Evolutionary conservation across 2,797 vertebrate genomes (phyloP), one percentile per base, ranked within the genome.

Genomic region (Darevskia nairensis): DNA sequence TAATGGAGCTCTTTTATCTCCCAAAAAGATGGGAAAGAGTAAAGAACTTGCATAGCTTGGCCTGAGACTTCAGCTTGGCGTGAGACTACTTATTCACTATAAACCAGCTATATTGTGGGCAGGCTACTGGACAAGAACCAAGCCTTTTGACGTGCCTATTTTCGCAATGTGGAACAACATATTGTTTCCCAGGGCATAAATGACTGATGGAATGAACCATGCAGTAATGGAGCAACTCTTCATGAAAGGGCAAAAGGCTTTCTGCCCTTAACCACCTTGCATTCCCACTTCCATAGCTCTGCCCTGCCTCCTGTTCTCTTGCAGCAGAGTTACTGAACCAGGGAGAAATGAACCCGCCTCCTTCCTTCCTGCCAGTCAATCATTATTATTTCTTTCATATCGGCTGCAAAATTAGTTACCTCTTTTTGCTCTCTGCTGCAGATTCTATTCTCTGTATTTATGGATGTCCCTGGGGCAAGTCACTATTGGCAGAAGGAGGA

Each of bases 161-260:
- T 88, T 74, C 61, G 79, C 84, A 50, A 10, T 66, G 66, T 79
- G 89, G 17, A 8, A 27, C 41, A 11, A 7, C n/a, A 35, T 69
- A 41, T 39, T 80, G 79, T 87, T 80, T 4, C 8, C 88, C 79
- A 87, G 90, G 88, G 89, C 78, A 19, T 46, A 21, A 64, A 8
- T 68, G 41, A 90, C 80, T 23, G 83, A 68, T 35, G 41, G n/a
- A 80, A 39, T 77, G 64, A 83, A 1, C 15, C 0, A 0, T 29
- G 71, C 27, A 86, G 74, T 39, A 44, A 4, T 1, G 27, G 29
- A 32, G 8, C 32, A 55, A 68, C 64, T 7, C 19, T 72, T 72
- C 15, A 15, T 68, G 35, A 50, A 84, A 41, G 41, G 77, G 46
- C 13, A 84, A 80, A 66, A 2, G 13, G 21, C 6, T 66, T 80